Conservation (phyloP, 2,797 vertebrate species). For the Coluber constrictor region DNA sequence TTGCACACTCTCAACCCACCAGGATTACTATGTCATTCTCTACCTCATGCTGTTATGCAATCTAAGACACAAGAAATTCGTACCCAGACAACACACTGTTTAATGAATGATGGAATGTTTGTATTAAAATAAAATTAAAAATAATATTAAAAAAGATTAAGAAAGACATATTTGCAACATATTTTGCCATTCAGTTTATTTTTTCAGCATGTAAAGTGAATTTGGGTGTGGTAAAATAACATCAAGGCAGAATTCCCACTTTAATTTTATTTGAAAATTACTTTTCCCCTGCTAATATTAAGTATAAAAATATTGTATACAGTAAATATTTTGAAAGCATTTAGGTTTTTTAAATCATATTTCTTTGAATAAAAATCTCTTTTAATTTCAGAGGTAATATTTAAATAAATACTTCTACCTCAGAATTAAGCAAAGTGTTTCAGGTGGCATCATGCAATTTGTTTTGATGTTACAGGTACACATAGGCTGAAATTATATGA, state of each 20-base stretch:
- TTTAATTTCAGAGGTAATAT: not conserved
- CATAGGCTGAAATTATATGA: not conserved
- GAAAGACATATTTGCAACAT: too few relatives aligned
- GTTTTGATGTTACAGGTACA: not conserved
- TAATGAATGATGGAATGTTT: too few relatives aligned
- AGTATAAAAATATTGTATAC: not conserved
- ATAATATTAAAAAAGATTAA: too few relatives aligned
- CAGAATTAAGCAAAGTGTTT: not conserved
- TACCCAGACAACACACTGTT: too few relatives aligned
- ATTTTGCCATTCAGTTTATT: not conserved
- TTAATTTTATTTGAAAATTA: not conserved
- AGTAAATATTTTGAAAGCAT: not conserved
- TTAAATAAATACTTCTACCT: not conserved
- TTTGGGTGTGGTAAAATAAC: not conserved
- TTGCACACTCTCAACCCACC: too few relatives aligned
- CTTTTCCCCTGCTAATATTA: not conserved
- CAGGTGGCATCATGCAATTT: not conserved
- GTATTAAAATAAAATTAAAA: too few relatives aligned
- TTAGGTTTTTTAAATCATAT: not conserved
- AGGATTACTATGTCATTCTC: too few relatives aligned
- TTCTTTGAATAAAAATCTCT: not conserved
- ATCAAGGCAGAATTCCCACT: not conserved
- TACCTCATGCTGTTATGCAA: too few relatives aligned
- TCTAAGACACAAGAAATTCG: too few relatives aligned
- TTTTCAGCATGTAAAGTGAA: not conserved